Evolutionary conservation across 1,140 invertebrate species (phyloP), one percentile per base, ranked within the genome.

Genomic region (Drosophila prosaltans): DNA sequence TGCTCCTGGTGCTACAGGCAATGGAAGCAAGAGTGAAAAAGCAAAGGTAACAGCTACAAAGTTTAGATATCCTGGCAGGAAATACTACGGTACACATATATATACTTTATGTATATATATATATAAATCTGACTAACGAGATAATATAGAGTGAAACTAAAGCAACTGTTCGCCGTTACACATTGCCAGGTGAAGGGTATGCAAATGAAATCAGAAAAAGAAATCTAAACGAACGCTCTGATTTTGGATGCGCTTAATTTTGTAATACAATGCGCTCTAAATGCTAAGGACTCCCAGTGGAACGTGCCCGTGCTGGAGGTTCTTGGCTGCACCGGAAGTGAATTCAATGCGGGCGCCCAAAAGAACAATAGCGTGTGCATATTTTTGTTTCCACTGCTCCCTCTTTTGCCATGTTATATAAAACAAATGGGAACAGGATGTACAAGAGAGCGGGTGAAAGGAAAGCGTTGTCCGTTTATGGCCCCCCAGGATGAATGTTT

Each of bases 211-310:
- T 70, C 64, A 55, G 61, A 54, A 9, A 45, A n/a, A 54, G 74
- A 71, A 83, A 86, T 86, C 83, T 74, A 77, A 78, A 74, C 76
- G 67, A 88, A 74, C 80, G 66, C 75, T 74, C 65, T 65, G 72
- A 57, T 82, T 88, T 80, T 78, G 66, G 78, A 88, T 80, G 80
- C 72, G 84, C 76, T 86, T 89, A 86, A 83, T 89, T 86, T 68
- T 65, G 82, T 70, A 68, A 72, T 66, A 69, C 45, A 73, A 69
- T 78, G 70, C 58, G 64, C 32, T 36, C 32, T 36, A 36, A 66
- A 65, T 74, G 75, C 55, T 71, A 74, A 86, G 76, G 59, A 84
- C 74, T 67, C 72, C 58, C 67, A 62, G 57, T 40, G 65, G 68
- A 69, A 80, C 75, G 75, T 83, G 81, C 64, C 75, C 68, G 72